These are phyloP conservation scores for Echinometra lucunter DNA, from an alignment of 53 echinoderm and acorn worm genomes.

Conservation along the genomic window DNA sequence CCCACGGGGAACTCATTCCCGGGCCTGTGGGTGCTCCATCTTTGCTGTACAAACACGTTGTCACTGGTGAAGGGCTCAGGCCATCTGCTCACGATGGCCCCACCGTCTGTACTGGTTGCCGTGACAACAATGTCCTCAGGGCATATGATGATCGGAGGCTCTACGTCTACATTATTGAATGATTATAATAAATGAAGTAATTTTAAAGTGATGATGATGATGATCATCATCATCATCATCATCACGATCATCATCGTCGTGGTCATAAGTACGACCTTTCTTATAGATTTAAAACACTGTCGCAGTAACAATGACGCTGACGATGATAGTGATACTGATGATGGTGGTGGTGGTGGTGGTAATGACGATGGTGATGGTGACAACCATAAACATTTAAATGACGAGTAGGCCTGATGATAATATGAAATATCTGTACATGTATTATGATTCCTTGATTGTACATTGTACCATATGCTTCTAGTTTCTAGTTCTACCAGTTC, in stretches of 20 bases:
- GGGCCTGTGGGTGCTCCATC: conserved; percentile 7
- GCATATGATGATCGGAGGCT: conserved; percentile 43
- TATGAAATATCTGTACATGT: too few relatives aligned
- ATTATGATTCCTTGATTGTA: too few relatives aligned
- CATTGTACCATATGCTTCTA: too few relatives aligned
- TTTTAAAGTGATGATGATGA: not conserved
- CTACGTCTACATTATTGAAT: not conserved
- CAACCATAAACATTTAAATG: too few relatives aligned
- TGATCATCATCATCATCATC: not conserved
- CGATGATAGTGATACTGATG: not conserved
- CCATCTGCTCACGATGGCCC: conserved; percentile 6
- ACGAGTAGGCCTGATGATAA: too few relatives aligned
- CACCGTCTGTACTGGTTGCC: not conserved
- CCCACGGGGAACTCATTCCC: conserved; percentile 42
- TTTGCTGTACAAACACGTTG: not conserved
- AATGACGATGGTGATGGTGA: too few relatives aligned
- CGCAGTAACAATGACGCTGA: not conserved
- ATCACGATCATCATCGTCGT: not conserved
- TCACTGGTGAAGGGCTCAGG: conserved; percentile 26
- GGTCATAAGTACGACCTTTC: not conserved
- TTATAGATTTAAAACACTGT: not conserved
- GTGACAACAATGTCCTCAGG: conserved; percentile 23
- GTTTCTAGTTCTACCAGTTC: too few relatives aligned
- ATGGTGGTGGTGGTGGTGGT: not conserved
- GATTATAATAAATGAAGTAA: not conserved